A percentile compares a stretch with the other conserved stretches of the same genome.
These are phyloP conservation scores for Lacanobia oleracea DNA, from an alignment of 2,888 invertebrate species.

Conservation along the genomic window DNA sequence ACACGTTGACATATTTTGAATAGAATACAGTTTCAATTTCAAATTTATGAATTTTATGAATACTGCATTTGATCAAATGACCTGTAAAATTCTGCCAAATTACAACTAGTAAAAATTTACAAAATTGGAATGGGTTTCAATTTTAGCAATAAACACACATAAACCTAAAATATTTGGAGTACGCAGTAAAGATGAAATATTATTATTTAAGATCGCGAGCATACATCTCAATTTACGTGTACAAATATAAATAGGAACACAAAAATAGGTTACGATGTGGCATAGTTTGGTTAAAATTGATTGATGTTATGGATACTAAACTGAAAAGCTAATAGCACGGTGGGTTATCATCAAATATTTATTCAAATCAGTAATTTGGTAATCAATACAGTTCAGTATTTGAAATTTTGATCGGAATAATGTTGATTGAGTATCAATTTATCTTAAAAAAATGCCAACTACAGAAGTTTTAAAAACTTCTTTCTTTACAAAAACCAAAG, in stretches of 20 bases:
- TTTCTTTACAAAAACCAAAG: not conserved
- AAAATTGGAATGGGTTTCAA: not conserved
- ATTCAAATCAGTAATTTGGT: not conserved
- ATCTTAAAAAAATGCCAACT: not conserved
- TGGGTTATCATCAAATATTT: constrained; percentile 1
- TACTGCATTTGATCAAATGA: not conserved
- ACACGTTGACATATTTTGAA: no score
- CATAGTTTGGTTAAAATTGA: constrained; percentile 28
- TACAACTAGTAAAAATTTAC: not conserved
- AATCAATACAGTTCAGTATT: not conserved
- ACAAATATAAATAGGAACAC: constrained; percentile 29
- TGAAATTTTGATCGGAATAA: not conserved
- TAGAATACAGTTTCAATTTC: no score
- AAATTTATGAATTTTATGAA: no score
- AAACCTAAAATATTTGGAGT: constrained; percentile 29
- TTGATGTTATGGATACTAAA: constrained; percentile 31
- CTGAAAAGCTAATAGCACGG: not conserved
- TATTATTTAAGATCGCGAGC: constrained; percentile 11
- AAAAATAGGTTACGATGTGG: constrained; percentile 45
- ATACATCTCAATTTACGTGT: constrained; percentile 15
- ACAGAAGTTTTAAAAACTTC: not conserved
- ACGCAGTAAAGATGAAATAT: constrained; percentile 24
- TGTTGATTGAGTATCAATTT: not conserved
- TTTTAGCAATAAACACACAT: not conserved
- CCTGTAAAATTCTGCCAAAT: not conserved